Evolutionary conservation across 2,888 invertebrate genomes (phyloP).

Genomic region (Thera britannica): DNA sequence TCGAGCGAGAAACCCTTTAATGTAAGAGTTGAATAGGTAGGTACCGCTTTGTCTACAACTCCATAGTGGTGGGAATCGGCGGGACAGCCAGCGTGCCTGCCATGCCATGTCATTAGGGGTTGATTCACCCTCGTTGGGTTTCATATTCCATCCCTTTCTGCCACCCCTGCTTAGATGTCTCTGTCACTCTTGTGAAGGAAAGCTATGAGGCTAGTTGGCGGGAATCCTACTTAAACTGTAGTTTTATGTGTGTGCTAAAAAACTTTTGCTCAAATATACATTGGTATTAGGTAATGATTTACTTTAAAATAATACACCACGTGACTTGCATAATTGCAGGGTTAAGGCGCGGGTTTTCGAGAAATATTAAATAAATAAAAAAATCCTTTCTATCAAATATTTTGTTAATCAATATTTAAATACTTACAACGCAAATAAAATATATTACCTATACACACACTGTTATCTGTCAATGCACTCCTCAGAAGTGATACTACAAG

Average conservation of each 20-base stretch:
- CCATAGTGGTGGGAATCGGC: constrained; percentile 6
- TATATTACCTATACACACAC: constrained; percentile 34
- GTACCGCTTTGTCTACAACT: constrained; percentile 11
- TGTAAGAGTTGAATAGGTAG: constrained; percentile 9
- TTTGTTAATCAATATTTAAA: not conserved
- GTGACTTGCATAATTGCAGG: no score
- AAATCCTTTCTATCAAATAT: no score
- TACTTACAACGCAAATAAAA: constrained; percentile 26
- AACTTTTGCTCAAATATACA: constrained; percentile 6
- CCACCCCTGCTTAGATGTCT: constrained; percentile 68
- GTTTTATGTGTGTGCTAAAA: not conserved
- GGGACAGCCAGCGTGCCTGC: constrained; percentile 56
- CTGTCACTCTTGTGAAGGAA: constrained; percentile 54
- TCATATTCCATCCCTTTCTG: constrained; percentile 65
- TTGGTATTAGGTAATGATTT: not conserved
- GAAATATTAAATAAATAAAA: no score
- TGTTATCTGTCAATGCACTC: constrained; percentile 76
- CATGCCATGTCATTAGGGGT: constrained; percentile 74
- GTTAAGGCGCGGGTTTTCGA: not conserved
- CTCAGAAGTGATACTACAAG: constrained; percentile 32
- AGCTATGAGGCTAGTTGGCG: constrained; percentile 48
- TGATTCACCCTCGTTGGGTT: constrained; percentile 77
- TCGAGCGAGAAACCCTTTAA: constrained; percentile 6
- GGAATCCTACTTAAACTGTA: constrained; percentile 38
- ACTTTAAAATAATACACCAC: not conserved